Percentiles rank a stretch among this genome's conserved stretches.
Evolutionary conservation across 2,113 vertebrate genomes (phyloP).

Genomic region (Osmerus mordax): DNA sequence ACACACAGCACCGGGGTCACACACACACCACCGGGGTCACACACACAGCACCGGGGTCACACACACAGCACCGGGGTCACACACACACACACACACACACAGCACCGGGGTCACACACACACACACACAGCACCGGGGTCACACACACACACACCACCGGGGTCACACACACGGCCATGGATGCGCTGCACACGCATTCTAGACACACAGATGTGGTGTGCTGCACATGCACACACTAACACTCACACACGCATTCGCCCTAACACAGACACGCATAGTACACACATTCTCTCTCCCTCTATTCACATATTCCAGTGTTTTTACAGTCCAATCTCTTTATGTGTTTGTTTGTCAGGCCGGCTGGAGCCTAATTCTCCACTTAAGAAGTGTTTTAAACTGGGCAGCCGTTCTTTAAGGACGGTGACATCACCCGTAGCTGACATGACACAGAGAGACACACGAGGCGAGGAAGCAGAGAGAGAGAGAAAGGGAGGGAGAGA

Average conservation of each 20-base stretch:
- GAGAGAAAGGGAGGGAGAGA: conserved; percentile 29
- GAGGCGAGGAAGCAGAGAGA: conserved; percentile 53
- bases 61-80: no score
- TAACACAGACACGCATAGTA: neutral
- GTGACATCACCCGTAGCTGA: conserved; percentile 53
- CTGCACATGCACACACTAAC: conserved; percentile 9
- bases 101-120: no score
- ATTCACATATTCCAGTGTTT: conserved; percentile 20
- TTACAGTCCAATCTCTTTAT: conserved; percentile 45
- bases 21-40: no score
- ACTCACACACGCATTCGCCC: neutral
- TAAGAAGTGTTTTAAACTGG: conserved; percentile 51
- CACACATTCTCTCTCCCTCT: neutral
- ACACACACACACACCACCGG: no score
- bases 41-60: no score
- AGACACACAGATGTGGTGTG: neutral
- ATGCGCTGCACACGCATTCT: neutral
- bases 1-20: no score
- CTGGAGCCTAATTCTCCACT: conserved; percentile 52
- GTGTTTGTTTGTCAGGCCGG: conserved; percentile 55
- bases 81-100: no score
- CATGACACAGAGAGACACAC: conserved; percentile 50
- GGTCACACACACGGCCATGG: neutral
- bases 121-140: no score
- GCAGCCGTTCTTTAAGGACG: conserved; percentile 39